A percentile compares a stretch with the other conserved stretches of the same genome.
These are phyloP conservation scores for Patella ulyssiponensis DNA, from an alignment of 2,888 invertebrate species.

Conservation along the genomic window DNA sequence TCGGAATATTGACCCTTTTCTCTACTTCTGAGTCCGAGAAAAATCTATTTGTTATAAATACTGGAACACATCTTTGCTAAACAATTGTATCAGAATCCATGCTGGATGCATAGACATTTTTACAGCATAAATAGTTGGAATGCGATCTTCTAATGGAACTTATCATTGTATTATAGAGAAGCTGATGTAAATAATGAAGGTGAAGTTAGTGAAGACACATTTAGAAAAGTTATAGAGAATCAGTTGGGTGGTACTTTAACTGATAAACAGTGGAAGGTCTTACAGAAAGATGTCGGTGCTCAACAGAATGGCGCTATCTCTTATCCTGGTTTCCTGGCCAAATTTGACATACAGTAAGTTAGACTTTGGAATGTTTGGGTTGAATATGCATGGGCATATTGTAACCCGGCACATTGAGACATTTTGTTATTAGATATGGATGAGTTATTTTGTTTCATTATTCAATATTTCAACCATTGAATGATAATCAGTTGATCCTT, in stretches of 20 bases:
- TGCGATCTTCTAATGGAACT: constrained; percentile 31
- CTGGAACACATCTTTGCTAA: too few relatives aligned
- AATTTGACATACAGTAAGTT: constrained; percentile 55
- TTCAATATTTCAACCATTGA: too few relatives aligned
- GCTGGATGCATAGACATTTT: not conserved
- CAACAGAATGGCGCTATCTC: constrained; percentile 56
- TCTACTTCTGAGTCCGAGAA: too few relatives aligned
- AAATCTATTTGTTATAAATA: too few relatives aligned
- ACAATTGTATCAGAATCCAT: not conserved
- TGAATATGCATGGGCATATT: too few relatives aligned
- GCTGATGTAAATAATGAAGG: constrained; percentile 54
- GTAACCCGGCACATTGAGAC: too few relatives aligned
- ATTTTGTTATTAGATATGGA: too few relatives aligned
- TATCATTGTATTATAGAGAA: constrained; percentile 36
- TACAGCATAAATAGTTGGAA: not conserved
- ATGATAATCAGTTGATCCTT: too few relatives aligned
- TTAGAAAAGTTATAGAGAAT: constrained; percentile 49
- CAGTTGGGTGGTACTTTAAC: constrained; percentile 51
- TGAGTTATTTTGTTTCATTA: too few relatives aligned
- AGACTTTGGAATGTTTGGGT: not conserved
- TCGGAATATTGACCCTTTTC: too few relatives aligned
- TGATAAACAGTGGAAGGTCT: constrained; percentile 52
- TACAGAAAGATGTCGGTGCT: constrained; percentile 46
- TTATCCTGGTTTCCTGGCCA: constrained; percentile 52
- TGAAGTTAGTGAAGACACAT: constrained; percentile 53